Base-by-base conservation (phyloP, 2,888 invertebrate genomes). In the Phalera bucephala region DNA sequence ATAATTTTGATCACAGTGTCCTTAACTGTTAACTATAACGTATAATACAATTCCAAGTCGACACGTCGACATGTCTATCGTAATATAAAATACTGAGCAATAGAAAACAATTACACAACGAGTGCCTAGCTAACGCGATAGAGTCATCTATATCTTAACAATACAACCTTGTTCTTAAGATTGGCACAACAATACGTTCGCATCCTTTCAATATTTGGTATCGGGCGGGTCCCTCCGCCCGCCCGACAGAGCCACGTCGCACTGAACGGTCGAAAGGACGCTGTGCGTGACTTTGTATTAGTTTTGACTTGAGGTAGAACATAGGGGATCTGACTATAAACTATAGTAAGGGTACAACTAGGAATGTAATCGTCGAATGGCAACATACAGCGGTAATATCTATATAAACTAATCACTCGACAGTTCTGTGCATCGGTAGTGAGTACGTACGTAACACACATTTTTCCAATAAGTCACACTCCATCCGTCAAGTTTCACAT, bases 1-100 rank as follows among this genome's bases (percentile, higher is more conserved):
- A 88, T 88, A 89, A 89, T 88, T 88, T 88, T 82, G 85, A 89
- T 89, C 88, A 89, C 89, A 89, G 88, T 86, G 78, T 80, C 71
- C 84, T 87, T 88, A 83, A 87, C 85, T 87, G 85, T 88, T 84
- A 87, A 86, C 72, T 74, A 80, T 83, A 87, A 88, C 86, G 77
- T 85, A 83, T 83, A 76, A 80, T 84, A 88, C 86, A 87, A 87
- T 83, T 84, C 83, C 84, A 75, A 81, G 78, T 80, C 72, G 72
- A 68, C 76, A 74, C 76, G 51, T 67, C 52, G 52, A 60, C 50
- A 74, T 74, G 70, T 77, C 82, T 74, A 76, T 72, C 44, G 71
- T 59, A 51, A 70, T 78, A 85, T 86, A 85, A 86, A 87, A 88
- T 87, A 87, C 83, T 87, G 87, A 87, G 87, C 85, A 87, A 87